Conservation (phyloP, 2,797 vertebrate species). For the Dipus sagitta region DNA sequence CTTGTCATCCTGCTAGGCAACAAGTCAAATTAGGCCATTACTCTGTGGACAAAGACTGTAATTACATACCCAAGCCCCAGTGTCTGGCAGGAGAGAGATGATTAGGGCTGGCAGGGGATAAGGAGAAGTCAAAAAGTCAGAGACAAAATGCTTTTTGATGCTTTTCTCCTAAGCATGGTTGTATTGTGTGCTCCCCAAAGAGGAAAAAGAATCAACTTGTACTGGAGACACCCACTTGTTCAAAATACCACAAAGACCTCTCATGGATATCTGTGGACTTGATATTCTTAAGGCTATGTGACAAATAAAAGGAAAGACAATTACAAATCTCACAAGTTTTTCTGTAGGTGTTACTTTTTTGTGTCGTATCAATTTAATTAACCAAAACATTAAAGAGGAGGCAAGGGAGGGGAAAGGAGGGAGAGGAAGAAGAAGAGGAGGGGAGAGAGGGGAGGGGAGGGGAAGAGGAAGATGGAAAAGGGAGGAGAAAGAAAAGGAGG, state of each 20-base stretch:
- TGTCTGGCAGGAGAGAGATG: slow-evolving; percentile 70
- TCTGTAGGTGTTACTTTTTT: neutral
- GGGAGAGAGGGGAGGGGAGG: neutral
- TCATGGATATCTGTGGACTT: neutral
- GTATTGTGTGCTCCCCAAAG: slow-evolving; percentile 33
- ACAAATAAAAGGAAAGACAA: neutral
- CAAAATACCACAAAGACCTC: slow-evolving; percentile 27
- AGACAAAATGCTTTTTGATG: slow-evolving; percentile 85
- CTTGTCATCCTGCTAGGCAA: slow-evolving; percentile 85
- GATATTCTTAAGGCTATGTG: neutral
- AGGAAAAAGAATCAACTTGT: slow-evolving; percentile 46
- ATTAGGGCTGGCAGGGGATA: slow-evolving; percentile 70
- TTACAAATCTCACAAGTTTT: neutral
- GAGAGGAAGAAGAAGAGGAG: neutral
- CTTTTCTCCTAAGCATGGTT: slow-evolving; percentile 65
- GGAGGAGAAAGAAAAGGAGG: neutral
- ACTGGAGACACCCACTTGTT: slow-evolving; percentile 27
- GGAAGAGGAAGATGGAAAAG: neutral
- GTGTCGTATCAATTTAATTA: neutral
- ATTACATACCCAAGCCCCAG: slow-evolving; percentile 81
- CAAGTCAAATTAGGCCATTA: slow-evolving; percentile 87
- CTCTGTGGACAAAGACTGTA: slow-evolving; percentile 82
- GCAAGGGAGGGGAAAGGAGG: neutral
- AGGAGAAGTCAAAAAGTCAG: slow-evolving; percentile 87
- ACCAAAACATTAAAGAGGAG: neutral